Conservation (phyloP, 2,888 invertebrate species). For the Colostygia pectinataria region DNA sequence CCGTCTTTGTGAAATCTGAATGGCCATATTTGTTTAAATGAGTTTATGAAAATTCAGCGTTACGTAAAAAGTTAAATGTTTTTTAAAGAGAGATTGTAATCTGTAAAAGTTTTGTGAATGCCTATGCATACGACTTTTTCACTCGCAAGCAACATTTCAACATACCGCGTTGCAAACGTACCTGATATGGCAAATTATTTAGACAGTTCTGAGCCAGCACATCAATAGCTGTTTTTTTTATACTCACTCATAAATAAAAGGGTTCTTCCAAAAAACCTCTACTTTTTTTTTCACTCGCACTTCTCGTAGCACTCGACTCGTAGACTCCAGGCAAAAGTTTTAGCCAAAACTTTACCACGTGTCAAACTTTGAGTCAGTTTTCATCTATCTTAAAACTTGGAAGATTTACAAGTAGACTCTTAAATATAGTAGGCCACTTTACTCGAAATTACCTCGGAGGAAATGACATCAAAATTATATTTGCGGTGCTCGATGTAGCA, state of each 20-base stretch:
- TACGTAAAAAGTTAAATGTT: slow-evolving; percentile 32
- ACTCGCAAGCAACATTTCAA: too few species aligned
- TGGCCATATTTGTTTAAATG: slow-evolving; percentile 50
- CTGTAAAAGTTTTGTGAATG: too few species aligned
- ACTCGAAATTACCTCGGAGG: slow-evolving; percentile 34
- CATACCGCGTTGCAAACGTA: too few species aligned
- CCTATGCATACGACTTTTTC: too few species aligned
- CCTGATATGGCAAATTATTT: too few species aligned
- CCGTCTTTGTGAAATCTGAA: slow-evolving; percentile 50
- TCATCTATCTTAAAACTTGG: slow-evolving; percentile 9
- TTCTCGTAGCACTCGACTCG: too few species aligned
- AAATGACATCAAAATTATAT: slow-evolving; percentile 39
- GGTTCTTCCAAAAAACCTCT: too few species aligned
- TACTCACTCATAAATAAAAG: too few species aligned
- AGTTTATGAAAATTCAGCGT: slow-evolving; percentile 52
- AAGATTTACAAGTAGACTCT: slow-evolving; percentile 20
- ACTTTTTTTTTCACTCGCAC: too few species aligned
- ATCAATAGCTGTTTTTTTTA: too few species aligned
- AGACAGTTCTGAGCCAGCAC: too few species aligned
- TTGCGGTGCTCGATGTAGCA: slow-evolving; percentile 31
- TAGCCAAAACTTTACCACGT: not conserved
- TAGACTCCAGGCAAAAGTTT: slow-evolving; percentile 9
- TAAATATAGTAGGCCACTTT: slow-evolving; percentile 35
- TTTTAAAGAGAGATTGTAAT: slow-evolving; percentile 19
- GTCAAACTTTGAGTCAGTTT: slow-evolving; percentile 20